These are phyloP conservation scores for Spodoptera picta DNA, from an alignment of 2,888 invertebrate species.

Conservation along the genomic window DNA sequence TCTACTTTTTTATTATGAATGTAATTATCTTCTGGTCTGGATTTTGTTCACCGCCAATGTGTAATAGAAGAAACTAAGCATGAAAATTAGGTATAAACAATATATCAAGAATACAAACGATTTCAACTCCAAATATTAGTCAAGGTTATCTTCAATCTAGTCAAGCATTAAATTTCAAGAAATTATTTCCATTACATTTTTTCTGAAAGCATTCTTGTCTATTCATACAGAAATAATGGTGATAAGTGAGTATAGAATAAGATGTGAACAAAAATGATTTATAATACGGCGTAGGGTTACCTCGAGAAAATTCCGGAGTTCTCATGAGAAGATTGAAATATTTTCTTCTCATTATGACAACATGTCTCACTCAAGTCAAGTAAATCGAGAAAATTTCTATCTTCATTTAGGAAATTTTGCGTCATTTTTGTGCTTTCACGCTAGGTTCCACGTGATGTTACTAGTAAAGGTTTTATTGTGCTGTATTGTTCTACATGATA, in stretches of 20 bases:
- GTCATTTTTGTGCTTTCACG: background rate
- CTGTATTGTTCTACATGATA: no score
- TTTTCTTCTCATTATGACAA: no score
- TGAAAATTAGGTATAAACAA: no score
- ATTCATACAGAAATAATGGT: slow-evolving; percentile 15
- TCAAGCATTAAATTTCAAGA: background rate
- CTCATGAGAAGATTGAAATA: background rate
- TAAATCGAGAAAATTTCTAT: slow-evolving; percentile 7
- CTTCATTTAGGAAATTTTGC: background rate
- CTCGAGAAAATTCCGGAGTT: background rate
- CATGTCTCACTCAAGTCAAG: background rate
- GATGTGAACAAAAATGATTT: background rate
- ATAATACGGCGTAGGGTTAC: background rate
- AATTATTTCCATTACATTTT: slow-evolving; percentile 11
- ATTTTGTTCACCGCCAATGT: no score
- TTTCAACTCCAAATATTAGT: no score
- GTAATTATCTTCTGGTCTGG: no score
- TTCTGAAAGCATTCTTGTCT: background rate
- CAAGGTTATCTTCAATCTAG: no score
- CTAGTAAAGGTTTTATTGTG: no score
- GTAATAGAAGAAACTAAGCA: no score
- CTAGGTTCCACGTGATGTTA: no score
- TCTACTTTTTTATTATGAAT: no score
- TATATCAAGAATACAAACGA: no score
- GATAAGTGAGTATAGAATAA: background rate